Base-by-base conservation (phyloP, 2,797 vertebrate genomes). In the Semotilus atromaculatus region DNA sequence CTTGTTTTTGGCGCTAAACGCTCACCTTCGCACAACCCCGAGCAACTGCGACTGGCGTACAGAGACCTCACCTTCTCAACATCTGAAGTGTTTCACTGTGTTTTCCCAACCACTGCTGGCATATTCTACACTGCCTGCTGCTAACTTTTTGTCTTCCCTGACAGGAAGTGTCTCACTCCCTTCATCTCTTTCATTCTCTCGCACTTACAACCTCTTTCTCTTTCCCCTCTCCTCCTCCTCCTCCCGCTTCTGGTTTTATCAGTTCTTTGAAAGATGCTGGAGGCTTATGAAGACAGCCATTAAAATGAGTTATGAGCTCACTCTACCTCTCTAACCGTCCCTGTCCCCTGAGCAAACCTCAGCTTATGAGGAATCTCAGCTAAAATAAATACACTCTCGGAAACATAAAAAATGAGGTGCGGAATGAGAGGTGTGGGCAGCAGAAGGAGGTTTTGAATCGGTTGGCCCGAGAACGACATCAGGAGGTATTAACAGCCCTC, bases 341-440 rank as follows among this genome's bases (percentile, higher is more conserved):
- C 80, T 80, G 82, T 91, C 88, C 89, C 89, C 73, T 72, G 89
- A 89, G 89, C 88, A 86, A 80, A 83, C 87, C 86, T 89, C 82
- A 86, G 82, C 88, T 90, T 89, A 85, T 86, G 82, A 86, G 82
- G 88, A 90, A 87, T 86, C 87, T 81, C 82, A 74, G 83, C 89
- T 89, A 81, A 92, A 90, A 90, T 90, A 90, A 90, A 90, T 87
- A 88, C 78, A 86, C 88, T 88, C 87, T 88, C 81, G 70, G 77
- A 88, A 88, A 85, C 85, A 85, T 82, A 87, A 84, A 85, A 84
- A 80, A 89, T 80, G 86, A 87, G 66, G 40, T 66, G 80, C 21
- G 51, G 48, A 34, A 79, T n/a, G 64, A 81, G 81, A 55, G 81
- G 68, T 29, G 40, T 31, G 60, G 31, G 58, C 38, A 19, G 31